Conservation (phyloP, 2,113 vertebrate genomes). For the Apistogramma diplotaenia region DNA sequence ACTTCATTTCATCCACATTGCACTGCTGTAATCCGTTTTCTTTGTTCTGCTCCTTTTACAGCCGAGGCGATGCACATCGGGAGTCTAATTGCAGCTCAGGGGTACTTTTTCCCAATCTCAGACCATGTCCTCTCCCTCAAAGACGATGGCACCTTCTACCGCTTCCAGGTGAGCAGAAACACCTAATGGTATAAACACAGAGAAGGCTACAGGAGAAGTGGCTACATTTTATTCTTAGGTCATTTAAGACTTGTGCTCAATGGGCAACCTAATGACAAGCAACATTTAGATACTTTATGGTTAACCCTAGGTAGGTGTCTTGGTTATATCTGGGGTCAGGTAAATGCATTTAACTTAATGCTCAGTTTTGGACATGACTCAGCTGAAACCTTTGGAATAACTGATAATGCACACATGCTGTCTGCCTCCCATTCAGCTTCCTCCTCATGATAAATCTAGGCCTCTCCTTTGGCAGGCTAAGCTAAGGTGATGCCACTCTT, state of each 20-base stretch:
- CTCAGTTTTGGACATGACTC: too few species aligned
- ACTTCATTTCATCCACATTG: neutral
- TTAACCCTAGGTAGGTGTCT: neutral
- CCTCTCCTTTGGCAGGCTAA: too few species aligned
- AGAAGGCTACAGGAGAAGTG: neutral
- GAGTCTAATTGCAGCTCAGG: constrained; percentile 93
- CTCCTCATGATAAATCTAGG: too few species aligned
- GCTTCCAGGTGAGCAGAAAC: constrained; percentile 88
- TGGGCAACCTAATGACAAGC: neutral
- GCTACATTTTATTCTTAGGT: neutral
- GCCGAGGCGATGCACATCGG: constrained; percentile 97
- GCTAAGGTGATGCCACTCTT: too few species aligned
- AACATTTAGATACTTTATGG: neutral
- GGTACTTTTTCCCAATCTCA: constrained; percentile 96
- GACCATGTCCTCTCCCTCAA: constrained; percentile 95
- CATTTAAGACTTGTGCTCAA: neutral
- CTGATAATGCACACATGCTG: too few species aligned
- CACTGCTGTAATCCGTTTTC: neutral
- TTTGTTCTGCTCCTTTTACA: constrained; percentile 50
- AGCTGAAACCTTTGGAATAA: too few species aligned
- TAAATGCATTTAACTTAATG: too few species aligned
- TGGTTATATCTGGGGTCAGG: neutral
- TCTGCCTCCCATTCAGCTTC: too few species aligned
- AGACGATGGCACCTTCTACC: constrained; percentile 96
- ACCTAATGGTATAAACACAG: neutral